Percentiles rank a stretch among this genome's conserved stretches.
Conservation (phyloP, 2,888 invertebrate genomes). For the Erebia aethiops region DNA sequence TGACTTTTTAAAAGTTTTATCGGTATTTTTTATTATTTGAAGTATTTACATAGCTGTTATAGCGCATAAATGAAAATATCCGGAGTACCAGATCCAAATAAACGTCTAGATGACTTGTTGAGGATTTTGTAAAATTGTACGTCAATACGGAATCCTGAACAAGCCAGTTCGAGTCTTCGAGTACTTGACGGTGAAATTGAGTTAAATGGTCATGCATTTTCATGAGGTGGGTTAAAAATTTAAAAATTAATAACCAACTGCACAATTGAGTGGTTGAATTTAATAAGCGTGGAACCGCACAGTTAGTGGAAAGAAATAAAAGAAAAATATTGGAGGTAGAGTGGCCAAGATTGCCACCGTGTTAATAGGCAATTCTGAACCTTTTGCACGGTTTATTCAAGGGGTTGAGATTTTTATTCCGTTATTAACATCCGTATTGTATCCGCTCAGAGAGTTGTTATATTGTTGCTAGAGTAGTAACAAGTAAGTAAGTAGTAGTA, state of each 20-base stretch:
- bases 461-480: too few species aligned
- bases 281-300: slow-evolving; percentile 63
- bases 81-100: too few species aligned
- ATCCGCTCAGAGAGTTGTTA: background rate
- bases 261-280: slow-evolving; percentile 52
- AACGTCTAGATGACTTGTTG: too few species aligned
- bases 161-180: slow-evolving; percentile 2
- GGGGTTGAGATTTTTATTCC: slow-evolving; percentile 72
- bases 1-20: too few species aligned
- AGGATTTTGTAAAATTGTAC: too few species aligned
- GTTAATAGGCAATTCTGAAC: slow-evolving; percentile 73
- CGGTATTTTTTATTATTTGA: too few species aligned
- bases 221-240: slow-evolving; percentile 12
- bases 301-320: slow-evolving; percentile 59
- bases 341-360: slow-evolving; percentile 65
- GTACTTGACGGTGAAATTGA: slow-evolving; percentile 11
- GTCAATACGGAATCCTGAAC: slow-evolving; percentile 3
- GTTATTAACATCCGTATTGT: slow-evolving; percentile 52
- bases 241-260: slow-evolving; percentile 13
- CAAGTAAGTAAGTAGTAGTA: too few species aligned
- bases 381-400: slow-evolving; percentile 73
- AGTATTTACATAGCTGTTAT: too few species aligned
- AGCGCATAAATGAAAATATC: too few species aligned
- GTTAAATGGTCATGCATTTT: slow-evolving; percentile 15
- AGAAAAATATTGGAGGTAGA: slow-evolving; percentile 64